Evolutionary conservation across 2,113 vertebrate genomes (phyloP).

Genomic region (Pungitius pungitius): DNA sequence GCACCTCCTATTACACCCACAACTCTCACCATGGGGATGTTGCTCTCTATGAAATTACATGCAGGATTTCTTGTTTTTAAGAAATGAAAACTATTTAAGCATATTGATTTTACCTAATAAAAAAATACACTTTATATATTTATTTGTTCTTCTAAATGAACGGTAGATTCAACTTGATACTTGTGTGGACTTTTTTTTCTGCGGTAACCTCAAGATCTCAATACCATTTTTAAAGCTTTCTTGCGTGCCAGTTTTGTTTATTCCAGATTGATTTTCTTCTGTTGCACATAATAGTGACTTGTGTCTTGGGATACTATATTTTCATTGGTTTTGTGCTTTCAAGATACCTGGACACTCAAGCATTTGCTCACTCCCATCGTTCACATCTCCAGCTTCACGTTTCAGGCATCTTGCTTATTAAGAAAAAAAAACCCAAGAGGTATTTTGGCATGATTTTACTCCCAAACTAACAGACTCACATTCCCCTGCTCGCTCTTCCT

Average conservation of each 20-base stretch:
- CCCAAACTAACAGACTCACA: not conserved
- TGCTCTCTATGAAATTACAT: not conserved
- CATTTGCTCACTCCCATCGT: not conserved
- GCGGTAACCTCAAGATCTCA: not conserved
- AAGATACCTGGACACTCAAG: not conserved
- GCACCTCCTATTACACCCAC: conserved; percentile 42
- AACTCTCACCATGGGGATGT: not conserved
- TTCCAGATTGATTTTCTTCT: not conserved
- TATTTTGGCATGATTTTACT: not conserved
- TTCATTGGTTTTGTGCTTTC: not conserved
- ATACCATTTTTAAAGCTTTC: not conserved
- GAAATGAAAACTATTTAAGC: not conserved
- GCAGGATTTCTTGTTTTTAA: not conserved
- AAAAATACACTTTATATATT: not conserved
- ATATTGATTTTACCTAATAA: not conserved
- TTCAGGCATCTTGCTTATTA: not conserved
- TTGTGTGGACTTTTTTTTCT: not conserved
- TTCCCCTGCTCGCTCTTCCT: not conserved
- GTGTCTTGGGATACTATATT: no score
- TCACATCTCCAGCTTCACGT: not conserved
- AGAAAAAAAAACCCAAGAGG: not conserved
- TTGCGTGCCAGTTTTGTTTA: not conserved
- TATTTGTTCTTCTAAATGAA: not conserved
- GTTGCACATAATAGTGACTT: not conserved
- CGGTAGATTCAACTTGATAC: no score